Evolutionary conservation across 2,113 vertebrate species (phyloP).

Genomic region (Nyctereutes procyonoides): DNA sequence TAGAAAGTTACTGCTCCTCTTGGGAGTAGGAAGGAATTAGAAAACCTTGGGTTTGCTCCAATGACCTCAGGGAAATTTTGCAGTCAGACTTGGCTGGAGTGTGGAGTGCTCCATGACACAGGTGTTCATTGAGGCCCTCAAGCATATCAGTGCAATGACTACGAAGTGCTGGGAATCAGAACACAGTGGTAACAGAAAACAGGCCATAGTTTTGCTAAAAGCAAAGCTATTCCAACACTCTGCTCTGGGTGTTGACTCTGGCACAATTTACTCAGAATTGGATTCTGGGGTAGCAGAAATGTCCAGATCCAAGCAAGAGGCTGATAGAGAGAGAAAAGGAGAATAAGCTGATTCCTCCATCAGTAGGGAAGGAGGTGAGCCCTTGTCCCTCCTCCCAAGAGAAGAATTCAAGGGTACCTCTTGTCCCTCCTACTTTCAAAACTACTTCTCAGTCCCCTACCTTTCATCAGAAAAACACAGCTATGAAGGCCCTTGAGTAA

Average conservation of each 20-base stretch:
- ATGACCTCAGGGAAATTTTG: background rate
- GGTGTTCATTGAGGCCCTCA: background rate
- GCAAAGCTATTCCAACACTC: background rate
- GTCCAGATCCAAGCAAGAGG: slow-evolving; percentile 23
- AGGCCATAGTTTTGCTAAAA: background rate
- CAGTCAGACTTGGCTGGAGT: background rate
- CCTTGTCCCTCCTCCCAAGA: background rate
- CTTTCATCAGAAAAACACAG: slow-evolving; percentile 9
- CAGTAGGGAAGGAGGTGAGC: background rate
- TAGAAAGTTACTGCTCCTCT: background rate
- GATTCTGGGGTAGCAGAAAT: background rate
- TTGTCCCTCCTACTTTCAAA: background rate
- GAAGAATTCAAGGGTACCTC: background rate
- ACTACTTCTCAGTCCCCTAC: background rate
- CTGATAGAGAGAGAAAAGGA: background rate
- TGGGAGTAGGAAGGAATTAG: background rate
- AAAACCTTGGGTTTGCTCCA: background rate
- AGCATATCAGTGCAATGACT: too few species aligned
- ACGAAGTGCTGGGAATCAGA: background rate
- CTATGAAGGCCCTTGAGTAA: background rate
- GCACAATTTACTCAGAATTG: background rate
- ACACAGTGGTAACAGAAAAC: background rate
- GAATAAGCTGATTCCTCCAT: background rate
- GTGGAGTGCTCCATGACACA: background rate
- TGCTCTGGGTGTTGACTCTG: background rate